Base-by-base conservation (phyloP, 2,888 invertebrate genomes). In the Galerucella calmariensis region DNA sequence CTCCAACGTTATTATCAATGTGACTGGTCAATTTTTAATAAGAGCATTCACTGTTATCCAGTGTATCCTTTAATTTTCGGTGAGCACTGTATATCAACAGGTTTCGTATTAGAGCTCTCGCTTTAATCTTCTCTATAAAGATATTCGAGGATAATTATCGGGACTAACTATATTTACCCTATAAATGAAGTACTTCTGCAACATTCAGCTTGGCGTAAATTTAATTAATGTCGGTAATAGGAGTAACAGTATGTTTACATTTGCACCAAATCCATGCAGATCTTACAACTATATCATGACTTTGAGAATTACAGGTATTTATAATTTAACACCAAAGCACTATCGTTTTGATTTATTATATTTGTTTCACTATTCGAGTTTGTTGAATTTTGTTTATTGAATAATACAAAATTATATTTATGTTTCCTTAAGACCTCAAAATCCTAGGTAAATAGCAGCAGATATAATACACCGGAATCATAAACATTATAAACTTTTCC, bases 111-210 rank as follows among this genome's bases (percentile, higher is more conserved):
- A n/a, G n/a, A 14, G n/a, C n/a, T n/a, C 14, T 8, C 16, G 53
- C n/a, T 6, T n/a, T 8, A 56, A 16, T 56, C 56, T 56, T 10
- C 56, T 56, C 56, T 10, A 16, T 16, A 20, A 56, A 56, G 56
- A 16, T 61, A 61, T 27, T 27, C 10, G 14, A 35, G n/a, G 14
- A 61, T 61, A 61, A 35, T 61, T 35, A 61, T 35, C 61, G 16
- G 35, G 61, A 61, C 5, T 61, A 35, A 35, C 35, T 61, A 61
- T 61, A 61, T 61, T 61, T 27, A 35, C 61, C n/a, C 14, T 8
- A 61, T 35, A 35, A 61, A 61, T 35, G 61, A 61, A 27, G 61
- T 61, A 61, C 61, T 61, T 35, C 35, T 35, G 35, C 35, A 61
- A 61, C 61, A 61, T 61, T 35, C 35, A 14, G 16, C 35, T 35